Evolutionary conservation across 1,140 invertebrate species (phyloP).

Genomic region (Micrasema minimum): DNA sequence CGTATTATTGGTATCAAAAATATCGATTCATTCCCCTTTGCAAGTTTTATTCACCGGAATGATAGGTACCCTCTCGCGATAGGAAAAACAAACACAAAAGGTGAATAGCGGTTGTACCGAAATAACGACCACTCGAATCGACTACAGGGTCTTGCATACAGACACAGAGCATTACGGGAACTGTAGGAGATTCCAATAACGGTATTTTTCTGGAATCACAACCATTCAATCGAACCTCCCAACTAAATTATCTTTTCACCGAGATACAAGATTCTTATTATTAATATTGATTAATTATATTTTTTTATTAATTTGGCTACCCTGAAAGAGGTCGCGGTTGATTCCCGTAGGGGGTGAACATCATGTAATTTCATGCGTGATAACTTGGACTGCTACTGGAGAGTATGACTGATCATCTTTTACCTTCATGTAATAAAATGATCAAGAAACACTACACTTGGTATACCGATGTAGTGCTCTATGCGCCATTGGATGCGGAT

Average conservation of each 20-base stretch:
- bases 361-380: no score
- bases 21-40: constrained; percentile 11
- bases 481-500: no score
- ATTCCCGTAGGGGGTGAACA: no score
- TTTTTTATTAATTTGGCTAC: no score
- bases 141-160: not conserved
- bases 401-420: no score
- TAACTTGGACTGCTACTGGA: no score
- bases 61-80: not conserved
- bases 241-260: not conserved
- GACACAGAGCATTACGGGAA: not conserved
- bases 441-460: no score
- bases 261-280: no score
- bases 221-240: constrained; percentile 1
- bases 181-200: constrained; percentile 20
- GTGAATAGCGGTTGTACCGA: constrained; percentile 15
- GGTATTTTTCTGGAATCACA: constrained; percentile 12
- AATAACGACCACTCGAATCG: constrained; percentile 33
- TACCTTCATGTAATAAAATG: no score
- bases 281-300: no score
- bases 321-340: no score
- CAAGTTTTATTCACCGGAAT: not conserved
- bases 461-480: no score
- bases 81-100: constrained; percentile 4
- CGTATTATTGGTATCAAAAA: not conserved